A percentile compares a stretch with the other conserved stretches of the same genome.
Conservation (phyloP, 2,797 vertebrate genomes). For the Huso huso region DNA sequence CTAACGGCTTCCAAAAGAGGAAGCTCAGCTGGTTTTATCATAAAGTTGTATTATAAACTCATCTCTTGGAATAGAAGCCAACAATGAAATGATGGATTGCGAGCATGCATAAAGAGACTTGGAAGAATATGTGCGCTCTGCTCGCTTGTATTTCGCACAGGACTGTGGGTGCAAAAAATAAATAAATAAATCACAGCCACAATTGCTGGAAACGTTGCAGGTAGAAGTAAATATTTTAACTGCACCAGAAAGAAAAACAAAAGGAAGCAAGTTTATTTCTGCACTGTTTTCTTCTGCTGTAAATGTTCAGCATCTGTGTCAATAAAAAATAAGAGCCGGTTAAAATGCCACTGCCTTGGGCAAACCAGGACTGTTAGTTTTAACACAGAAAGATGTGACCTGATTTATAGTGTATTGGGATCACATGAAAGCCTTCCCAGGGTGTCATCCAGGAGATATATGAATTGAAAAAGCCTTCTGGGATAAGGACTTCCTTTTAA, state of each 20-base stretch:
- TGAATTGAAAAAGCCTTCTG: slow-evolving; percentile 31
- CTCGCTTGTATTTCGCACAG: too few species aligned
- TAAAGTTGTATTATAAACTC: slow-evolving; percentile 2
- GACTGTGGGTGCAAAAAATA: too few species aligned
- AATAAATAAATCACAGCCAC: too few species aligned
- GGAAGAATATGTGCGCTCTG: too few species aligned
- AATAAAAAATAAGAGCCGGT: slow-evolving; percentile 35
- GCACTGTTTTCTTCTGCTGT: background rate
- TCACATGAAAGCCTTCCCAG: slow-evolving; percentile 47
- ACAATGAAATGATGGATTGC: background rate
- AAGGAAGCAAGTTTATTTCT: background rate
- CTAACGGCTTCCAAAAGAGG: background rate
- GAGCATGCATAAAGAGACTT: too few species aligned
- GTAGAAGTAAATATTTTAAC: too few species aligned
- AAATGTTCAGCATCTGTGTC: slow-evolving; percentile 56
- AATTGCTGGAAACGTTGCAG: too few species aligned
- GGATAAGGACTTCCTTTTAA: slow-evolving; percentile 42
- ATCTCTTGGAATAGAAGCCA: background rate
- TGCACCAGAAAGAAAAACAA: background rate
- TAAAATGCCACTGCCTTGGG: slow-evolving; percentile 55
- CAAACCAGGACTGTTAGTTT: slow-evolving; percentile 55
- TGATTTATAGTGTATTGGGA: slow-evolving; percentile 53
- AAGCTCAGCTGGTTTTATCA: slow-evolving; percentile 1
- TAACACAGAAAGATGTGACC: slow-evolving; percentile 45
- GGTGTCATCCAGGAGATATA: slow-evolving; percentile 37